phyloP scores from a whole-genome alignment of 2,888 invertebrate species.

The Seira sanloemensis region DNA sequence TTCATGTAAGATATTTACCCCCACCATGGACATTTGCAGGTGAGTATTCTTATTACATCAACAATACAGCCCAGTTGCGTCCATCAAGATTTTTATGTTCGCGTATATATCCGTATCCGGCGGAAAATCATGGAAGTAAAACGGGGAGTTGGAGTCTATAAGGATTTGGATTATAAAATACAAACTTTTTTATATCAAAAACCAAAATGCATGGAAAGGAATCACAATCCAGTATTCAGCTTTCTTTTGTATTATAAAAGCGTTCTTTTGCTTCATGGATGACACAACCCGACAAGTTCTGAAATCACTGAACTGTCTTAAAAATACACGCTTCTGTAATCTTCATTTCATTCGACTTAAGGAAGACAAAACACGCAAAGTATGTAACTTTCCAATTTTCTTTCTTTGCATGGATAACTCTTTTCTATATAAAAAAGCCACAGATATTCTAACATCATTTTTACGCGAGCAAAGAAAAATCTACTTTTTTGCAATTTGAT shows the following conservation, averaged over 20 bases:
- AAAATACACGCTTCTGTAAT: slow-evolving; percentile 34
- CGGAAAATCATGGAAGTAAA: neutral
- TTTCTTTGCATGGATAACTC: neutral
- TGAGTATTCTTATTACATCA: no score
- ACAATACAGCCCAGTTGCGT: no score
- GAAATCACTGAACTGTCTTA: slow-evolving; percentile 52
- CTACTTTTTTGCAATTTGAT: neutral
- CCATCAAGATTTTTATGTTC: no score
- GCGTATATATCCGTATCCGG: neutral
- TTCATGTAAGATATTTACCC: no score
- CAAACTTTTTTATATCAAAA: neutral
- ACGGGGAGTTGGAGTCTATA: no score
- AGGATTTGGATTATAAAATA: neutral
- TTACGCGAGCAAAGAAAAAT: neutral
- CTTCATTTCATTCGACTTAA: neutral
- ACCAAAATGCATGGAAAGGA: no score
- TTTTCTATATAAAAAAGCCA: neutral
- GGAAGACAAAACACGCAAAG: no score
- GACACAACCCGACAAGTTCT: slow-evolving; percentile 27
- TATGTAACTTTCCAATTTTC: neutral
- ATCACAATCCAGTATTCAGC: no score
- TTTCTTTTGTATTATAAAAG: no score
- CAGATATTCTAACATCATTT: neutral
- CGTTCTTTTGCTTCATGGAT: slow-evolving; percentile 36
- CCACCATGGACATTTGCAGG: no score